A percentile compares a stretch with the other conserved stretches of the same genome.
These are phyloP conservation scores for Cryptus viduatorius DNA, from an alignment of 2,888 invertebrate genomes.

Conservation along the genomic window DNA sequence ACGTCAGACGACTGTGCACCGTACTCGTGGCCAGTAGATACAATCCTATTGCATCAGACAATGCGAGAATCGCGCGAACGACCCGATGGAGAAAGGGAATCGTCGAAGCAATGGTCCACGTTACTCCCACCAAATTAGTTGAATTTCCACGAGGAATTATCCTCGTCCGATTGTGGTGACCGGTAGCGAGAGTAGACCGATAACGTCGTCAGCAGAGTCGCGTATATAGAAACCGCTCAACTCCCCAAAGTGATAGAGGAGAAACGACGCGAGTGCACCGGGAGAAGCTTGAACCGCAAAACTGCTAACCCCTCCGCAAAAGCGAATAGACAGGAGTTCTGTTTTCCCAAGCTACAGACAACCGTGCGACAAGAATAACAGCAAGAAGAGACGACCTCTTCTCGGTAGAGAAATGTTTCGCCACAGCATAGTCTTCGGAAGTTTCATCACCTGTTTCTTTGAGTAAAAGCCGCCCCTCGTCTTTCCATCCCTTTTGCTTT, in stretches of 20 bases:
- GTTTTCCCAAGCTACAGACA: slow-evolving; percentile 34
- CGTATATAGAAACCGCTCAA: slow-evolving; percentile 30
- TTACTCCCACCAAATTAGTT: slow-evolving; percentile 44
- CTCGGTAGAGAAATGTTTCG: neutral
- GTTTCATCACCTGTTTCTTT: slow-evolving; percentile 62
- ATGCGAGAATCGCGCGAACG: slow-evolving; percentile 26
- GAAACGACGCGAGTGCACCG: neutral
- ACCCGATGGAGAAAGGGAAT: slow-evolving; percentile 4
- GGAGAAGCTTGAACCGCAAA: slow-evolving; percentile 21
- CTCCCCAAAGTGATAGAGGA: neutral
- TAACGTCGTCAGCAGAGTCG: slow-evolving; percentile 47
- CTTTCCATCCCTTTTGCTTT: slow-evolving; percentile 25
- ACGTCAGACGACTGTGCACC: neutral
- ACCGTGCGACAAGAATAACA: slow-evolving; percentile 51
- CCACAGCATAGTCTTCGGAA: slow-evolving; percentile 45
- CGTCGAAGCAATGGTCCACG: slow-evolving; percentile 7
- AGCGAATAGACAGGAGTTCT: slow-evolving; percentile 26
- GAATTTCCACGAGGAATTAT: slow-evolving; percentile 55
- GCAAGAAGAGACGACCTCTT: slow-evolving; percentile 20
- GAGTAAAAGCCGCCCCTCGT: slow-evolving; percentile 17
- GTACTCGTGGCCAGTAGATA: slow-evolving; percentile 7
- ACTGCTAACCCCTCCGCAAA: slow-evolving; percentile 1
- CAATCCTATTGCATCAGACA: slow-evolving; percentile 11
- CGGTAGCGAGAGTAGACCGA: slow-evolving; percentile 30
- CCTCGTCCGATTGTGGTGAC: slow-evolving; percentile 38